A percentile compares a stretch with the other conserved stretches of the same genome.
These are phyloP conservation scores for Notothenia coriiceps DNA, from an alignment of 2,113 vertebrate species.

Conservation along the genomic window DNA sequence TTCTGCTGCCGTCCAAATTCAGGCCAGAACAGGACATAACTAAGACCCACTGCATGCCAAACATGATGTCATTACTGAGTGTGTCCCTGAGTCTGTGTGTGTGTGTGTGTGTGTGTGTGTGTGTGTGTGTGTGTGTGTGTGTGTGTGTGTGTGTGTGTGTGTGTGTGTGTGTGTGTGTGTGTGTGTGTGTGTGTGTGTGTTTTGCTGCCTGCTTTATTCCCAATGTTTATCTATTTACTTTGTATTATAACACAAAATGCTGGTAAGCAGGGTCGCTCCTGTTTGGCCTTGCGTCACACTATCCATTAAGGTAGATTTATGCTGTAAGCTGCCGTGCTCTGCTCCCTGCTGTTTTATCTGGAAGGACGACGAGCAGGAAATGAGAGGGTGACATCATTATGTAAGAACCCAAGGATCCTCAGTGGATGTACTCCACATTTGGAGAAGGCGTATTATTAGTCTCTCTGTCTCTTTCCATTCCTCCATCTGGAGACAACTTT, in stretches of 20 bases:
- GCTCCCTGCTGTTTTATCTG: slow-evolving; percentile 42
- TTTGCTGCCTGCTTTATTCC: slow-evolving; percentile 45
- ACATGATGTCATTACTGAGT: slow-evolving; percentile 78
- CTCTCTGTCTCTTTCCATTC: slow-evolving; percentile 18
- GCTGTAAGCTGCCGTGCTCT: slow-evolving; percentile 23
- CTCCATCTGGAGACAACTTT: slow-evolving; percentile 32
- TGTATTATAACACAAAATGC: background rate
- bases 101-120: too few relatives aligned
- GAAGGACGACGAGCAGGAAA: slow-evolving; percentile 64
- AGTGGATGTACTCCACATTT: slow-evolving; percentile 69
- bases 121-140: too few relatives aligned
- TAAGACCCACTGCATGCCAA: slow-evolving; percentile 69
- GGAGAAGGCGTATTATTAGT: slow-evolving; percentile 62
- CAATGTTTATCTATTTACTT: slow-evolving; percentile 21
- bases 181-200: slow-evolving; percentile 46
- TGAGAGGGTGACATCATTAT: slow-evolving; percentile 77
- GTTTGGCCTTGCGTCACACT: slow-evolving; percentile 43
- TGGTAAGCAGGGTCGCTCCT: slow-evolving; percentile 47
- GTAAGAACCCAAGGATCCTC: slow-evolving; percentile 65
- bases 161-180: slow-evolving; percentile 35
- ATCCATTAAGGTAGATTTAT: slow-evolving; percentile 63
- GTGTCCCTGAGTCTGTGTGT: slow-evolving; percentile 29
- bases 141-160: too few relatives aligned
- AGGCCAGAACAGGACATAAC: slow-evolving; percentile 79
- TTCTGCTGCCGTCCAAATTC: slow-evolving; percentile 71